Evolutionary conservation across 37 sponge, comb jelly and placozoan species (phyloP), one percentile per base, ranked within the genome.

Genomic region (Crambe crambe): DNA sequence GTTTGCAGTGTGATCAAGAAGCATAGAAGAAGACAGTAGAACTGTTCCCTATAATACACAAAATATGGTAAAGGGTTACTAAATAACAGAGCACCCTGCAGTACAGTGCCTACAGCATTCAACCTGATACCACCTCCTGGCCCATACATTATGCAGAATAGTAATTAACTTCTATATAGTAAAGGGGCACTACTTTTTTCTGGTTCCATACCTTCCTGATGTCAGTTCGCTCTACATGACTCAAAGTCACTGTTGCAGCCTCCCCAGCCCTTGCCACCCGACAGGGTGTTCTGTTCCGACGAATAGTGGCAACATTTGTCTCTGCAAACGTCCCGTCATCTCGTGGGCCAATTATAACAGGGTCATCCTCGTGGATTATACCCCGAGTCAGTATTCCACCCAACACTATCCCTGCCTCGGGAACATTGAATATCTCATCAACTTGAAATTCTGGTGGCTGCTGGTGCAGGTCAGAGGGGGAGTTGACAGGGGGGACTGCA

Each of bases 371-470:
- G 17, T 88, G 59, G 3, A 96, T 72, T 32, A 88, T 76, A 54
- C 99, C 99, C 37, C 99, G 96, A 22, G 79, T 90, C 29, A 94
- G 76, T n/a, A 88, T 82, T 67, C 99, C 99, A 3, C 95, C 90
- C 30, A 96, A 71, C 29, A 98, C 93, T 0, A 85, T 82, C 21
- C 95, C 99, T 0, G 82, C 83, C 34, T 89, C 87, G 2, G 94
- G 87, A 3, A 98, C 99, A 51, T 85, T 86, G 79, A 89, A 92
- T 32, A 95, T 76, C 56, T 96, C 99, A 65, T 98, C 97, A 37
- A 96, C 87, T 37, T 89, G 92, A 64, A 97, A 97, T 74, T 94
- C 97, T 25, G 85, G 67, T 2, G 47, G 73, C 51, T 79, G 71
- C 65, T 90, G 92, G 58, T 91, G 86, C 69, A 77, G 76, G 58